Percentiles rank a stretch among this genome's conserved stretches.
phyloP scores from a whole-genome alignment of 2,888 invertebrate species.

The Eupithecia subumbrata region DNA sequence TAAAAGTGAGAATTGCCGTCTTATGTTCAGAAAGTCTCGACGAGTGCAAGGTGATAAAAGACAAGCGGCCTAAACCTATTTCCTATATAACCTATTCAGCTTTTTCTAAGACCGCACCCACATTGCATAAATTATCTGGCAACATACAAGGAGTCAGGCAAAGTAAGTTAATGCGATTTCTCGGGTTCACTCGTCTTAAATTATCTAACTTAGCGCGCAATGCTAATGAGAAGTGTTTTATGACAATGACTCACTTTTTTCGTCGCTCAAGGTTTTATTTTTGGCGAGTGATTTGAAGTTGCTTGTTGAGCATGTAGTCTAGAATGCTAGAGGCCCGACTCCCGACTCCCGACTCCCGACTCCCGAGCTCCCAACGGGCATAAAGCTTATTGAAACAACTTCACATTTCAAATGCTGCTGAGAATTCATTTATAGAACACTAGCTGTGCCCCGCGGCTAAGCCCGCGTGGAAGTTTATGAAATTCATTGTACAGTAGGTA shows the following conservation, averaged over 20 bases:
- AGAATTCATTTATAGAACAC: background rate
- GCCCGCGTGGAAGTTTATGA: too few relatives aligned
- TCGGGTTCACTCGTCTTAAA: conserved; percentile 12
- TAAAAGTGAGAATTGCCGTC: background rate
- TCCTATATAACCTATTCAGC: too few relatives aligned
- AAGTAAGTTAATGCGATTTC: conserved; percentile 2
- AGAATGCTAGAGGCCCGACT: background rate
- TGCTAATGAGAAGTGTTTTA: conserved; percentile 19
- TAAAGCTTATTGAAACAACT: background rate
- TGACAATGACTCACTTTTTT: conserved; percentile 20
- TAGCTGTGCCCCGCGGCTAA: too few relatives aligned
- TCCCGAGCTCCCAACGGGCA: background rate
- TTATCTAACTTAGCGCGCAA: conserved; percentile 22
- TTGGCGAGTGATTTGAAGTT: conserved; percentile 5
- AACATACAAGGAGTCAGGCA: background rate
- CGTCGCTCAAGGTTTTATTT: conserved; percentile 22
- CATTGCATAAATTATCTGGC: background rate
- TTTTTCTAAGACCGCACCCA: background rate
- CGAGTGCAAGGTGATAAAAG: background rate
- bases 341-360: too few relatives aligned
- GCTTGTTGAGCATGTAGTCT: background rate
- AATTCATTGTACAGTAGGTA: too few relatives aligned
- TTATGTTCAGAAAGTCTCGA: background rate
- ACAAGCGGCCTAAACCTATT: background rate
- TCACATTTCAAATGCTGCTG: background rate